A percentile compares a stretch with the other conserved stretches of the same genome.
phyloP scores from a whole-genome alignment of 2,797 vertebrate species.

The Bradypus variegatus region DNA sequence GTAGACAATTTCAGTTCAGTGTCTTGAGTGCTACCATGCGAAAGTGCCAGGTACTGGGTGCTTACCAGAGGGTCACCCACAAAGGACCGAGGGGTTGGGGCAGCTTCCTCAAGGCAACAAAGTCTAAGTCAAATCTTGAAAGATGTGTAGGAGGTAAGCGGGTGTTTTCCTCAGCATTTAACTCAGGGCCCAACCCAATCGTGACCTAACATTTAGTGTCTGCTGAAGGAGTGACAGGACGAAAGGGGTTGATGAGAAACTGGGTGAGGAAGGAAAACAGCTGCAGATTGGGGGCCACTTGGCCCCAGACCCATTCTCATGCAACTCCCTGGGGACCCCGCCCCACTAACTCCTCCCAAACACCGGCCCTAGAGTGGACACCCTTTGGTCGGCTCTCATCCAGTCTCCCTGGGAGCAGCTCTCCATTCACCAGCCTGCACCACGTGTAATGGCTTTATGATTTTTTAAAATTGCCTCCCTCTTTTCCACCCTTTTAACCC shows the following conservation, averaged over 20 bases:
- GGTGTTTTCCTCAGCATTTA: background rate
- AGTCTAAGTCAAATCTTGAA: background rate
- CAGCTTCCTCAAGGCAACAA: accelerated
- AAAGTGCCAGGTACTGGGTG: accelerated
- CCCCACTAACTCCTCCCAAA: no score
- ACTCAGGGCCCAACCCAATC: background rate
- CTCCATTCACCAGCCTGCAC: background rate
- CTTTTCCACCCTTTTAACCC: background rate
- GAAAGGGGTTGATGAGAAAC: accelerated
- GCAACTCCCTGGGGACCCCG: background rate
- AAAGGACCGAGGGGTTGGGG: accelerated
- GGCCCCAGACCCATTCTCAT: accelerated
- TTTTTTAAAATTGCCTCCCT: background rate
- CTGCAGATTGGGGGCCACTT: accelerated
- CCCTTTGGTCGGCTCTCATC: accelerated
- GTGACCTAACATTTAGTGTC: background rate
- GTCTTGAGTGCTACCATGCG: background rate
- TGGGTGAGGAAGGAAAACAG: background rate
- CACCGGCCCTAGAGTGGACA: accelerated
- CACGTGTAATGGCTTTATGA: background rate
- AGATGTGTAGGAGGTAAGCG: background rate
- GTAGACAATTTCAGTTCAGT: accelerated
- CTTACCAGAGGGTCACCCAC: accelerated
- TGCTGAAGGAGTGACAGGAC: background rate
- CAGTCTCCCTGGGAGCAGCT: background rate